phyloP scores from a whole-genome alignment of 2,797 vertebrate genomes.

The Petrocephalus sullivani region DNA sequence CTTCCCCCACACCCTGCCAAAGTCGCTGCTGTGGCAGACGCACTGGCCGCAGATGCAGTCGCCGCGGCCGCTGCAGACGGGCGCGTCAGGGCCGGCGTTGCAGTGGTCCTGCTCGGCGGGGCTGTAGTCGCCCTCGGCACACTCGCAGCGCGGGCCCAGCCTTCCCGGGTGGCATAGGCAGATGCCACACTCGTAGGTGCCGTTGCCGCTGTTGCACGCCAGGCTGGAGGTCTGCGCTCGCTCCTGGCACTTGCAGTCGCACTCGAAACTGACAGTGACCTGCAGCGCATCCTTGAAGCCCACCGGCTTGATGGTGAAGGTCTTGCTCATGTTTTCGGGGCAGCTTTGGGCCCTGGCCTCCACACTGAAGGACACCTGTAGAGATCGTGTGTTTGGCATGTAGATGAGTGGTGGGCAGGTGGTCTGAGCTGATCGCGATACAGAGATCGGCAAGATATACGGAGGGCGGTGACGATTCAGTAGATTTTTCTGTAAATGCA shows the following conservation, averaged over 20 bases:
- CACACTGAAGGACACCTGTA: constrained; percentile 89
- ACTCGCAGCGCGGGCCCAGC: constrained; percentile 85
- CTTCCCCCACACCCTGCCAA: constrained; percentile 87
- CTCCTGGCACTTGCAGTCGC: constrained; percentile 79
- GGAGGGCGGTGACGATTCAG: background rate
- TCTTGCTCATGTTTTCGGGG: constrained; percentile 72
- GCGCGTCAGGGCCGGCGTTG: constrained; percentile 60
- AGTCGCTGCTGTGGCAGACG: constrained; percentile 85
- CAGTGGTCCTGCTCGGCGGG: constrained; percentile 81
- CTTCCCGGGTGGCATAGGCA: constrained; percentile 81
- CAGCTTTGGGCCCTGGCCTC: constrained; percentile 86
- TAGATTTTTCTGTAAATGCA: background rate
- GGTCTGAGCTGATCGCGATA: background rate
- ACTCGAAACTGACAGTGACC: constrained; percentile 75
- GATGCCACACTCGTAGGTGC: constrained; percentile 86
- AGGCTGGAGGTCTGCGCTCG: constrained; percentile 62
- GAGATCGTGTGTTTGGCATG: background rate
- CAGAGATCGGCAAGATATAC: background rate
- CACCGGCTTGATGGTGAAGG: constrained; percentile 90
- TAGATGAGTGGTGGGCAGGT: background rate
- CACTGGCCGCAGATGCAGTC: constrained; percentile 96
- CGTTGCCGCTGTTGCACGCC: constrained; percentile 77
- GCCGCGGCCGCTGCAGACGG: constrained; percentile 79
- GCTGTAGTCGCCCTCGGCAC: constrained; percentile 82
- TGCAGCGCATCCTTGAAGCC: constrained; percentile 89